phyloP scores from a whole-genome alignment of 2,797 vertebrate species.

The Lindbergichthys nudifrons region DNA sequence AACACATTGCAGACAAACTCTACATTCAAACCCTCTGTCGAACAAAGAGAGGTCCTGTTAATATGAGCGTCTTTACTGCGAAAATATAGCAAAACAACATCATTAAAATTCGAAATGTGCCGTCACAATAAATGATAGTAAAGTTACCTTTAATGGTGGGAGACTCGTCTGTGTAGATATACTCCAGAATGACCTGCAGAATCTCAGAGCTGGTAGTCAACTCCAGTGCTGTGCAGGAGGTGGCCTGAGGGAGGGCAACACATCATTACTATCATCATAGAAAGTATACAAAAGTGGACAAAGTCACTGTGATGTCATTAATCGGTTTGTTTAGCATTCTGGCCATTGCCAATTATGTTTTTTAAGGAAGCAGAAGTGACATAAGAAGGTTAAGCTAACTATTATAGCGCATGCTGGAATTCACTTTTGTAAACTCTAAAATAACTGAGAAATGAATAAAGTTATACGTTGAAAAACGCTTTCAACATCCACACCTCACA shows the following conservation, averaged over 20 bases:
- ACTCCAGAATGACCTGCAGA: constrained; percentile 93
- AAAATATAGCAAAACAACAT: not conserved
- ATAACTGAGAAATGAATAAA: no score
- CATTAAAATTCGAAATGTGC: no score
- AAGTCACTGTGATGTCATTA: no score
- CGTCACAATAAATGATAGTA: not conserved
- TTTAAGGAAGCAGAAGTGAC: no score
- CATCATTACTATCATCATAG: not conserved
- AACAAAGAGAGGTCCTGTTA: not conserved
- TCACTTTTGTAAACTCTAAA: no score
- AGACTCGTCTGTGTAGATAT: constrained; percentile 95
- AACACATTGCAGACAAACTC: constrained; percentile 95
- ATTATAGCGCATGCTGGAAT: no score
- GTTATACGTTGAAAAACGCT: no score
- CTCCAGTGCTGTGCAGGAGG: constrained; percentile 91
- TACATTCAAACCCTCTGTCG: constrained; percentile 90
- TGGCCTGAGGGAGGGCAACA: constrained; percentile 84
- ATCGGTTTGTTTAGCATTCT: no score
- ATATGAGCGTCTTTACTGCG: not conserved
- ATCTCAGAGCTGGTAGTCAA: constrained; percentile 94
- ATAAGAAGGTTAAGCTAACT: no score
- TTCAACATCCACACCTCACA: no score
- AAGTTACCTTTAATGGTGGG: constrained; percentile 89
- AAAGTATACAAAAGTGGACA: no score
- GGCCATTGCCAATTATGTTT: no score